These are phyloP conservation scores for Takifugu ocellatus DNA, from an alignment of 2,797 vertebrate species.

Conservation along the genomic window DNA sequence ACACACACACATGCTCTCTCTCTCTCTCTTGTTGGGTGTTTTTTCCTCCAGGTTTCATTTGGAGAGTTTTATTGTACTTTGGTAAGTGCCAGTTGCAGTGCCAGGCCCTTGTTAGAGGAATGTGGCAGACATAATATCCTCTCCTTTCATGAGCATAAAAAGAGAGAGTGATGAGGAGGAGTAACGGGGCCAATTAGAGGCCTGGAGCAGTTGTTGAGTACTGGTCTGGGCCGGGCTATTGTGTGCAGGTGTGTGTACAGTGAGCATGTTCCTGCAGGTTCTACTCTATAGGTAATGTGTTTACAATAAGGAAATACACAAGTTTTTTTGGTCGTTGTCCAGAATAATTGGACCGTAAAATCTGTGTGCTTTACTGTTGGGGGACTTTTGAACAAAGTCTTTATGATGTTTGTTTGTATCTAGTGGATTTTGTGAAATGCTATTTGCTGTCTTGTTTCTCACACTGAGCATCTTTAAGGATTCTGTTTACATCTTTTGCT, in stretches of 20 bases:
- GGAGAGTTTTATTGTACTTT: constrained; percentile 47
- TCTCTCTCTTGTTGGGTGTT: constrained; percentile 33
- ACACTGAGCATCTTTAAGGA: constrained; percentile 46
- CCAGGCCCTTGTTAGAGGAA: constrained; percentile 49
- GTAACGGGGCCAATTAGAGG: constrained; percentile 70
- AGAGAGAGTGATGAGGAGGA: constrained; percentile 55
- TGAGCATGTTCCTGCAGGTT: constrained; percentile 33
- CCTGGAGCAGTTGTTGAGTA: constrained; percentile 57
- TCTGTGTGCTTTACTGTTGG: constrained; percentile 62
- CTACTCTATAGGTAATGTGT: constrained; percentile 42
- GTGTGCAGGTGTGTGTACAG: neutral
- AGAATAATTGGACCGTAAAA: constrained; percentile 51
- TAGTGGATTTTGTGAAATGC: too few species aligned
- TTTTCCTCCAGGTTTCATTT: constrained; percentile 45
- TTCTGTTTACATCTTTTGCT: constrained; percentile 53
- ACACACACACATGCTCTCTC: neutral
- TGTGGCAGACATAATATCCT: constrained; percentile 47
- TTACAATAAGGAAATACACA: constrained; percentile 54
- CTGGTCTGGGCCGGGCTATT: constrained; percentile 42
- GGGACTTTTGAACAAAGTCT: constrained; percentile 32
- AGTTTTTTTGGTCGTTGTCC: constrained; percentile 53
- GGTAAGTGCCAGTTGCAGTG: constrained; percentile 45
- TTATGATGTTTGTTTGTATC: too few species aligned
- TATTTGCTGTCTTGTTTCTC: constrained; percentile 42
- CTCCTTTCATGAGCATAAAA: constrained; percentile 56